Conservation (phyloP, 2,113 vertebrate species). For the Platysternon megacephalum region DNA sequence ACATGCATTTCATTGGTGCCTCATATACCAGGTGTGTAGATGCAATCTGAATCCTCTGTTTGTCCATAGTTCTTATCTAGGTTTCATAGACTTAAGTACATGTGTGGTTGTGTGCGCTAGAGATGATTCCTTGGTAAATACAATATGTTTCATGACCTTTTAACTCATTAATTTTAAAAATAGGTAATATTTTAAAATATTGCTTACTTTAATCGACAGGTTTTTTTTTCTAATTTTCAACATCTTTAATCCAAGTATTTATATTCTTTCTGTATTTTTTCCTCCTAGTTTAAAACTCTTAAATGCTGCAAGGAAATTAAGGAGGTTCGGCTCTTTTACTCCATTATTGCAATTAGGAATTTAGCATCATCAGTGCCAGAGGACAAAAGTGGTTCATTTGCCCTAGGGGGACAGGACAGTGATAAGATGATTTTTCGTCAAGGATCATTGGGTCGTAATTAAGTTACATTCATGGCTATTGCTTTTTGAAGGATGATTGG, state of each 20-base stretch:
- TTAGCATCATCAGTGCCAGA: conserved; percentile 80
- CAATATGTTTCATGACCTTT: neutral
- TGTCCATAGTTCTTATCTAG: neutral
- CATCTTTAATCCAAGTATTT: conserved; percentile 69
- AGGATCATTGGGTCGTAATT: conserved; percentile 90
- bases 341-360: conserved; percentile 85
- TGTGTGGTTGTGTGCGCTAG: neutral
- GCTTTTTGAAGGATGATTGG: conserved; percentile 90
- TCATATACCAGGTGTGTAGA: neutral
- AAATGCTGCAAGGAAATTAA: conserved; percentile 72
- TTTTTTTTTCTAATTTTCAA: conserved; percentile 41
- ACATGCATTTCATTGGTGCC: conserved; percentile 29
- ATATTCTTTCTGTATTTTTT: conserved; percentile 61
- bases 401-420: conserved; percentile 84
- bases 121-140: neutral
- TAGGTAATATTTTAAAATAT: neutral
- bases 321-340: conserved; percentile 78
- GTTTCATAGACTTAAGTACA: neutral
- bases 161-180: neutral
- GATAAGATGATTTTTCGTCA: conserved; percentile 89
- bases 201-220: neutral
- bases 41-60: neutral
- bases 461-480: conserved; percentile 90
- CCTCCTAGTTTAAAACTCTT: conserved; percentile 50
- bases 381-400: conserved; percentile 84